A percentile compares a stretch with the other conserved stretches of the same genome.
These are phyloP conservation scores for Liasis olivaceus DNA, from an alignment of 2,797 vertebrate genomes.

Conservation along the genomic window DNA sequence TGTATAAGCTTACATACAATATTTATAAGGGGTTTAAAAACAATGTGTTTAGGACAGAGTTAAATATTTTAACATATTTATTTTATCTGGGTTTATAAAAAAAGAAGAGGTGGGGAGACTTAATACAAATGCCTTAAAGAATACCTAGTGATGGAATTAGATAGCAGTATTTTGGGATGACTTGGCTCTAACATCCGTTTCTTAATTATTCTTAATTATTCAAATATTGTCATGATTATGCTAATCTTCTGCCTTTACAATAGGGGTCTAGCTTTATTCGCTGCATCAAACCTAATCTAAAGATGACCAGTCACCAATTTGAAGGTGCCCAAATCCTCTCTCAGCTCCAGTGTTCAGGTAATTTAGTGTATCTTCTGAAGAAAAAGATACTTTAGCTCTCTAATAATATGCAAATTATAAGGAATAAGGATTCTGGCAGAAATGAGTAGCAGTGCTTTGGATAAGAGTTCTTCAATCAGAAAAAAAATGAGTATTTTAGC, in stretches of 20 bases:
- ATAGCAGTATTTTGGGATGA: background rate
- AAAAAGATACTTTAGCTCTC: background rate
- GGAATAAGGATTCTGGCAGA: background rate
- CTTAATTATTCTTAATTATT: constrained; percentile 8
- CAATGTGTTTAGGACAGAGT: background rate
- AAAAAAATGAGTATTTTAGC: background rate
- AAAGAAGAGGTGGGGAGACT: background rate
- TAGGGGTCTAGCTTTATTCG: constrained; percentile 97
- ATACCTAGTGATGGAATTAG: background rate
- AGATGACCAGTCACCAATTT: constrained; percentile 95
- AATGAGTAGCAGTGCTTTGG: constrained; percentile 13
- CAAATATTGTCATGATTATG: constrained; percentile 32
- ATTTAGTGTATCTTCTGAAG: background rate
- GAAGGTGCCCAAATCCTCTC: constrained; percentile 96
- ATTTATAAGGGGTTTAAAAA: background rate
- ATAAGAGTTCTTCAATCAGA: constrained; percentile 14
- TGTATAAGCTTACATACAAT: background rate
- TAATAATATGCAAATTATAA: background rate
- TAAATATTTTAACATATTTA: background rate
- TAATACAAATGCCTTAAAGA: background rate
- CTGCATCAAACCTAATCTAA: constrained; percentile 97
- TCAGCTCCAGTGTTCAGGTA: constrained; percentile 97
- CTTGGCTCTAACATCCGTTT: background rate
- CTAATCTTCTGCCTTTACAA: constrained; percentile 47
- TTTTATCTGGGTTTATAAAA: background rate